Evolutionary conservation across 1,140 invertebrate species (phyloP), one percentile per base, ranked within the genome.

Genomic region (Bradynema listronoti): DNA sequence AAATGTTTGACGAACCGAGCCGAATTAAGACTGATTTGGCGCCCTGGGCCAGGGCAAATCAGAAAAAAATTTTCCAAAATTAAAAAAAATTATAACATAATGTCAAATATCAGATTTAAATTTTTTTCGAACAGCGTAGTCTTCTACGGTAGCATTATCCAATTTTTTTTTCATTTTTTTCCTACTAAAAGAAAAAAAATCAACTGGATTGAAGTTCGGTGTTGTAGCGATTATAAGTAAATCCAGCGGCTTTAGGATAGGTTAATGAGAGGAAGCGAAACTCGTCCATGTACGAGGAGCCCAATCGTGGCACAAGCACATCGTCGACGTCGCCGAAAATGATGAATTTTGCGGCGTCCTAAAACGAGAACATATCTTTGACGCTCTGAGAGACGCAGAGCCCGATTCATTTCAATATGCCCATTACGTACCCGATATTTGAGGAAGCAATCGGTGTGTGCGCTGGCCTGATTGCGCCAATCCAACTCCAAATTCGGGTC

Each of bases 391-490:
- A 11, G 36, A 19, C 36, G 11, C 36, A 39, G 19, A 19, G 11
- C 19, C 11, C 11, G 36, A 11, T 19, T 11, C 11, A 11, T 4
- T 50, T 9, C 29, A 3, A 30, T 3, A 4, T 4, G 22, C 1
- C 63, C 51, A 22, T 29, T 65, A 5, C 33, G 24, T n/a, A 74
- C 69, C 47, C 65, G 71, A 57, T 74, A 74, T 47, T 72, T 57
- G 14, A 74, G 52, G 30, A 74, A 60, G 46, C 72, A 74, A 43
- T 74, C 61, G 29, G 69, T 72, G 58, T 77, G 75, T 4, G 69
- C 72, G n/a, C 51, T 54, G 1, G 69, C 69, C 41, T 72, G 69
- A 59, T 72, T 72, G 30, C 69, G 34, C 58, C 72, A 72, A 25
- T 72, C 69, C 6, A 72, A 43, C 41, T 72, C 71, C n/a, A 54